These are phyloP conservation scores for Dendrocincla tyrannina DNA, from an alignment of 2,797 vertebrate species.

Conservation along the genomic window DNA sequence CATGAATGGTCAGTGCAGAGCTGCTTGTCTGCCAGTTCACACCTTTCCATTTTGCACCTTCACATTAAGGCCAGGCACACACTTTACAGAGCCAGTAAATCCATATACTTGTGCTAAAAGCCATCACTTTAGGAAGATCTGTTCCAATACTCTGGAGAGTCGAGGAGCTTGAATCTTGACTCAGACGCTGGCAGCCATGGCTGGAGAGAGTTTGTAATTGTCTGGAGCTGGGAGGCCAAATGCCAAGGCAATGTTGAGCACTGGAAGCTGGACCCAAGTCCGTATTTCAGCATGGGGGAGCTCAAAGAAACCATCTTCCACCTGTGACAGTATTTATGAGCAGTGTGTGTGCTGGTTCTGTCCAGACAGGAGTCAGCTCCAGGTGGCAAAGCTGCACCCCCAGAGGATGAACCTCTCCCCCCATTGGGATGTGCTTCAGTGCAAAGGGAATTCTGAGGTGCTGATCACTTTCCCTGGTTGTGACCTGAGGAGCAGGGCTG, in stretches of 20 bases:
- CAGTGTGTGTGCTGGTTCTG: background rate
- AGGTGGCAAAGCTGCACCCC: background rate
- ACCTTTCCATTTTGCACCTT: background rate
- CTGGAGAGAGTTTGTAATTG: background rate
- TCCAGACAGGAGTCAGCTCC: background rate
- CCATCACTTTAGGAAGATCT: background rate
- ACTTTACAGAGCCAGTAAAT: background rate
- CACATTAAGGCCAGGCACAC: background rate
- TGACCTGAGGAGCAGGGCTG: background rate
- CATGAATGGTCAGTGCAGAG: background rate
- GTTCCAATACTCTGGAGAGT: background rate
- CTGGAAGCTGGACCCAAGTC: background rate
- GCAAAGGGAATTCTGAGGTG: background rate
- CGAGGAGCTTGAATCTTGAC: background rate
- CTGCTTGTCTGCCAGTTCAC: background rate
- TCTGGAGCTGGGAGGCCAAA: background rate
- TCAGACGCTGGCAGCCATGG: background rate
- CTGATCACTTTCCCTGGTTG: background rate
- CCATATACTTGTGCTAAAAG: background rate
- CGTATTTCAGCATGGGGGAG: background rate
- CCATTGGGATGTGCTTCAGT: background rate
- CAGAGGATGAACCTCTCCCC: background rate
- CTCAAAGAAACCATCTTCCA: background rate
- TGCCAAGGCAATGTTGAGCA: background rate
- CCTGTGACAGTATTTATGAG: background rate